Evolutionary conservation across 2,113 vertebrate species (phyloP).

Genomic region (Rallus limicola): DNA sequence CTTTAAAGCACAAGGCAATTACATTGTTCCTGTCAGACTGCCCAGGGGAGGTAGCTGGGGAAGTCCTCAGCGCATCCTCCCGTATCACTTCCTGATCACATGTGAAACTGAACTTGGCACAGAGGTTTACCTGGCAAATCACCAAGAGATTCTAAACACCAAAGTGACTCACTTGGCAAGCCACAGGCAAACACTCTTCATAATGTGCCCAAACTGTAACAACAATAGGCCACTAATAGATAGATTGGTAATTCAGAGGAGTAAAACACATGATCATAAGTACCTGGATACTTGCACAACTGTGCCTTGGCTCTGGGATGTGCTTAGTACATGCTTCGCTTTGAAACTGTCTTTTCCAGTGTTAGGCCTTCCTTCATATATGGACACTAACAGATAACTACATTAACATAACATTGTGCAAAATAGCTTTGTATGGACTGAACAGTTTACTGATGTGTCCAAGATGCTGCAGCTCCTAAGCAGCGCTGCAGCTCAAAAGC

Average conservation of each 20-base stretch:
- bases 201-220: neutral
- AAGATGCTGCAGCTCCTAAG: neutral
- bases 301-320: neutral
- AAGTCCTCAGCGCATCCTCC: constrained; percentile 3
- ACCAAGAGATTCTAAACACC: constrained; percentile 17
- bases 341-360: neutral
- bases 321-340: neutral
- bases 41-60: neutral
- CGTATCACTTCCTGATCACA: neutral
- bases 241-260: neutral
- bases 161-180: constrained; percentile 20
- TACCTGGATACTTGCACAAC: neutral
- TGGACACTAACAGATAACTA: fast-evolving
- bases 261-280: neutral
- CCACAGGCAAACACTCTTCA: neutral
- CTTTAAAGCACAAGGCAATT: neutral
- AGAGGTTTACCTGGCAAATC: neutral
- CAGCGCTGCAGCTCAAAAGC: neutral
- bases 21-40: neutral
- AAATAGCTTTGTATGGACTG: neutral
- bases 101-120: neutral
- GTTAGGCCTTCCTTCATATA: neutral
- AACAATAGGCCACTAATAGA: neutral
- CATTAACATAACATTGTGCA: neutral
- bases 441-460: neutral